Conservation (phyloP, 2,113 vertebrate species). For the Corythornis madagascariensis region DNA sequence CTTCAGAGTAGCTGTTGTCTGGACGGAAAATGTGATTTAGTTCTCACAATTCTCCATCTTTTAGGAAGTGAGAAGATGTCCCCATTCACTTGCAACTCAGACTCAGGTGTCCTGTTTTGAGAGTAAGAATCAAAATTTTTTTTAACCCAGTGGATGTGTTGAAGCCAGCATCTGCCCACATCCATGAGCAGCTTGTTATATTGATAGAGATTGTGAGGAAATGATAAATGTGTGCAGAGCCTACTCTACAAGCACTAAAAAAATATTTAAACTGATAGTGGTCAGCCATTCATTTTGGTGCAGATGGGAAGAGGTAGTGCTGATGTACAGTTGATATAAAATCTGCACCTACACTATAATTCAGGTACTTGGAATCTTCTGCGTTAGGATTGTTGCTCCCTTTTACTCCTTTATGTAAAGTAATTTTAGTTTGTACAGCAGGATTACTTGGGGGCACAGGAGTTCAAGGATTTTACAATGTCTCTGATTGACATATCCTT, state of each 20-base stretch:
- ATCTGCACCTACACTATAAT: not conserved
- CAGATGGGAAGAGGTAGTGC: not conserved
- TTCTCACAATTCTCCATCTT: not conserved
- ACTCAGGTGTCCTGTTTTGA: not conserved
- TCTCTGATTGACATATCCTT: not conserved
- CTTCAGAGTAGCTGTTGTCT: not conserved
- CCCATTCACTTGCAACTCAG: not conserved
- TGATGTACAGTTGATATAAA: not conserved
- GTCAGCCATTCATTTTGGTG: not conserved
- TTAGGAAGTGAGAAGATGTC: not conserved
- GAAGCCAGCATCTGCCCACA: not conserved
- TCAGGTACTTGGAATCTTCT: not conserved
- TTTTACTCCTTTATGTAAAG: not conserved
- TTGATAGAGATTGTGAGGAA: not conserved
- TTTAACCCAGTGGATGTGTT: not conserved
- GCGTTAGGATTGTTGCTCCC: not conserved
- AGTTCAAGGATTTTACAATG: not conserved
- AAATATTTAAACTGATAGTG: not conserved
- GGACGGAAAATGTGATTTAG: not conserved
- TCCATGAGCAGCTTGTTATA: not conserved
- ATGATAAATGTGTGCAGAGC: not conserved
- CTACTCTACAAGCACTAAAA: not conserved
- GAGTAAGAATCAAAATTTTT: not conserved
- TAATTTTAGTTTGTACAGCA: not conserved
- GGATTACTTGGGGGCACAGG: not conserved